Percentiles rank a stretch among this genome's conserved stretches.
phyloP scores from a whole-genome alignment of 2,113 vertebrate species.

The Chrysochloris asiatica region DNA sequence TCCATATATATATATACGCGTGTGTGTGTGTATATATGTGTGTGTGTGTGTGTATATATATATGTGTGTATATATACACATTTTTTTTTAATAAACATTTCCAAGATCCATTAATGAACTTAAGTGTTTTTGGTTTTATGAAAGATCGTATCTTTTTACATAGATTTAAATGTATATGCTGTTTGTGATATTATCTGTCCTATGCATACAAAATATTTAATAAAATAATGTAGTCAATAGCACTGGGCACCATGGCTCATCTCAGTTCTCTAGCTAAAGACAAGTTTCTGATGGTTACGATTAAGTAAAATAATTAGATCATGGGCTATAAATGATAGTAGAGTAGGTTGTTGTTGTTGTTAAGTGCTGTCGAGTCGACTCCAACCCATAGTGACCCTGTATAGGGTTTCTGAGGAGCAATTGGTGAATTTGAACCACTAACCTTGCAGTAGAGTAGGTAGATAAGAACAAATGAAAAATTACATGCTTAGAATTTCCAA shows the following conservation, averaged over 20 bases:
- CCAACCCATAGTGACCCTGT: too few relatives aligned
- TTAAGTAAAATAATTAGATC: background rate
- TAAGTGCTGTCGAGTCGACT: too few relatives aligned
- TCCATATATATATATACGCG: too few relatives aligned
- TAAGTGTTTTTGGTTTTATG: background rate
- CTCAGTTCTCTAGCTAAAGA: fast-evolving
- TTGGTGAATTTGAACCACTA: too few relatives aligned
- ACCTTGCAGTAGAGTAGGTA: background rate
- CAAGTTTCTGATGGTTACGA: too few relatives aligned
- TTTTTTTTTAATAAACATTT: too few relatives aligned
- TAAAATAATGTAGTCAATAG: background rate
- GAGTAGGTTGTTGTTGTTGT: too few relatives aligned
- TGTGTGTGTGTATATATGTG: too few relatives aligned
- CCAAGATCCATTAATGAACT: background rate
- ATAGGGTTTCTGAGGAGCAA: too few relatives aligned
- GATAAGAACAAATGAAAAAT: background rate
- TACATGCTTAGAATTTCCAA: background rate
- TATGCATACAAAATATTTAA: background rate
- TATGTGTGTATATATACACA: too few relatives aligned
- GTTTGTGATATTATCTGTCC: background rate
- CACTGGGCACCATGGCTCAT: fast-evolving
- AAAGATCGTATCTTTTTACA: background rate
- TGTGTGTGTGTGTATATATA: too few relatives aligned
- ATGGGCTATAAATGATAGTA: too few relatives aligned
- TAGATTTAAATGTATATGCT: background rate